Evolutionary conservation across 2,888 invertebrate genomes (phyloP).

Genomic region (Cheilosia grossa): DNA sequence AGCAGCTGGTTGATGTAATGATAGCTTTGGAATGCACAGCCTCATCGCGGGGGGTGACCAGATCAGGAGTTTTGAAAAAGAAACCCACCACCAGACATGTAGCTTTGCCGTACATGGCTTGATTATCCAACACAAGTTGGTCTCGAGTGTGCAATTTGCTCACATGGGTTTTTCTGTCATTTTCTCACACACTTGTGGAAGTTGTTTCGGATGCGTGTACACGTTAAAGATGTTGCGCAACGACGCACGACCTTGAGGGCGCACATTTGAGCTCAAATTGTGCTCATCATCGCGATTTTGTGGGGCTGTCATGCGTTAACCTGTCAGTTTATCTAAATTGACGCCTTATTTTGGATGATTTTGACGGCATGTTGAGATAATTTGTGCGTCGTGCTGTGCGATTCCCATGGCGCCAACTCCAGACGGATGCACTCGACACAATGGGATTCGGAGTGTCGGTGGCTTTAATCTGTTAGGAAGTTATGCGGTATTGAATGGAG

Average conservation of each 20-base stretch:
- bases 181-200: constrained; percentile 22
- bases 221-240: constrained; percentile 36
- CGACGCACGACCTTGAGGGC: constrained; percentile 28
- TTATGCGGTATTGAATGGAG: neutral
- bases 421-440: neutral
- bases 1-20: neutral
- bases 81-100: constrained; percentile 23
- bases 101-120: constrained; percentile 40
- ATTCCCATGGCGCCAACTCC: neutral
- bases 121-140: constrained; percentile 38
- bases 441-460: neutral
- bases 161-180: neutral
- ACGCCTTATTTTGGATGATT: neutral
- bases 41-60: neutral
- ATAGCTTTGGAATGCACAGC: constrained; percentile 19
- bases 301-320: neutral
- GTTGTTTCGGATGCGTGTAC: constrained; percentile 6
- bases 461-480: neutral
- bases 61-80: constrained; percentile 30
- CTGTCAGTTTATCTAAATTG: constrained; percentile 15
- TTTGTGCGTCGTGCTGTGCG: constrained; percentile 6
- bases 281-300: neutral
- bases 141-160: constrained; percentile 45
- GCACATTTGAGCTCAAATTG: constrained; percentile 13
- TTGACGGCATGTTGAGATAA: constrained; percentile 6